phyloP scores from a whole-genome alignment of 2,113 vertebrate genomes.

The Pterocles burchelli region DNA sequence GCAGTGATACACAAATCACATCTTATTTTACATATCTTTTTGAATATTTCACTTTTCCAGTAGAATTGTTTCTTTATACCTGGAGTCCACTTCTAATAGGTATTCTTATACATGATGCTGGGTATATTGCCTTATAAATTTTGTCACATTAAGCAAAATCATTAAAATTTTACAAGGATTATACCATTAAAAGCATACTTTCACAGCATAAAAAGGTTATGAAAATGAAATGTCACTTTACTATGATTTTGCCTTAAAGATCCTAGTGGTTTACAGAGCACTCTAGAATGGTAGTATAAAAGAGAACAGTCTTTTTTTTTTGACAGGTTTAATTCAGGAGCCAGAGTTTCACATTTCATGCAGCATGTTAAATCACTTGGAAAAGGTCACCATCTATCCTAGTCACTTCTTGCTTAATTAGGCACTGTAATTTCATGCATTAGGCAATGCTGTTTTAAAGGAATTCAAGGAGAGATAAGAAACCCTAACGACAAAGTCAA shows the following conservation, averaged over 20 bases:
- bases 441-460: background rate
- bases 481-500: background rate
- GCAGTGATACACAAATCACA: conserved; percentile 6
- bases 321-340: conserved; percentile 17
- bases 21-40: background rate
- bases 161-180: conserved; percentile 43
- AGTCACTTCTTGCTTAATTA: conserved; percentile 23
- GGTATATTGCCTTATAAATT: conserved; percentile 33
- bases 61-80: background rate
- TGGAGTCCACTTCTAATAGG: background rate
- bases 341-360: background rate
- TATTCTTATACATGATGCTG: conserved; percentile 38
- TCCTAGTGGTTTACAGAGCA: background rate
- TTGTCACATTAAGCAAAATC: conserved; percentile 44
- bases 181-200: conserved; percentile 37
- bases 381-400: background rate
- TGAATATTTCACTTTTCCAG: background rate
- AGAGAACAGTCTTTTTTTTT: background rate
- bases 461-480: background rate
- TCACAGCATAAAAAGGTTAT: conserved; percentile 6
- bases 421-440: background rate
- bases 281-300: background rate
- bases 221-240: conserved; percentile 27
- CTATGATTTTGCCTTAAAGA: background rate
- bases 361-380: background rate